These are phyloP conservation scores for Lapara coniferarum DNA, from an alignment of 2,888 invertebrate genomes.

Conservation along the genomic window DNA sequence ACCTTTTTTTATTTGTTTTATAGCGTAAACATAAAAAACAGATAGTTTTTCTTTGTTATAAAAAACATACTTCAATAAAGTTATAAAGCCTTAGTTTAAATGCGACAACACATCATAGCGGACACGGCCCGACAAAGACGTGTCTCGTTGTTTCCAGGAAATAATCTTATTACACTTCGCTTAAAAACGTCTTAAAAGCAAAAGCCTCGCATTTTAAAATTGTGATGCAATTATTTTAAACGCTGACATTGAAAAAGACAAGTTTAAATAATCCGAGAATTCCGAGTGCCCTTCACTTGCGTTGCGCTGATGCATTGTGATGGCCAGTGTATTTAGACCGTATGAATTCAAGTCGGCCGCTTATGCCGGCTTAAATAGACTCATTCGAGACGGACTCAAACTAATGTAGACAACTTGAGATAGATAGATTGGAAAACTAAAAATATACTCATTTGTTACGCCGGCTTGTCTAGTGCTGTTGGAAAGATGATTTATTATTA, in stretches of 20 bases:
- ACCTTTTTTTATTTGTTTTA: too few relatives aligned
- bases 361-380: slow-evolving; percentile 58
- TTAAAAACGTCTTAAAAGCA: slow-evolving; percentile 79
- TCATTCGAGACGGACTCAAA: slow-evolving; percentile 46
- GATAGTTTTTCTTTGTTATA: neutral
- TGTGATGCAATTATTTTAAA: slow-evolving; percentile 84
- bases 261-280: slow-evolving; percentile 82
- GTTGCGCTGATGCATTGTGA: slow-evolving; percentile 79
- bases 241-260: slow-evolving; percentile 83
- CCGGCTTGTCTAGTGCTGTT: neutral
- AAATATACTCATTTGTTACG: slow-evolving; percentile 3
- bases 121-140: slow-evolving; percentile 57
- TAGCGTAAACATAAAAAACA: too few relatives aligned
- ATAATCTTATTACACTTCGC: slow-evolving; percentile 73
- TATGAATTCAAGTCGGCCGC: slow-evolving; percentile 64
- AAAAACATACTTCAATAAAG: slow-evolving; percentile 20
- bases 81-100: slow-evolving; percentile 27
- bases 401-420: slow-evolving; percentile 39
- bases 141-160: slow-evolving; percentile 77
- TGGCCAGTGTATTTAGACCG: slow-evolving; percentile 77
- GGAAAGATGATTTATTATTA: slow-evolving; percentile 13
- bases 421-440: neutral
- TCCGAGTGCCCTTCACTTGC: slow-evolving; percentile 80
- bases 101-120: slow-evolving; percentile 35
- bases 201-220: slow-evolving; percentile 80